Base-by-base conservation (phyloP, 2,797 vertebrate genomes). In the Malacoctenus gilli region DNA sequence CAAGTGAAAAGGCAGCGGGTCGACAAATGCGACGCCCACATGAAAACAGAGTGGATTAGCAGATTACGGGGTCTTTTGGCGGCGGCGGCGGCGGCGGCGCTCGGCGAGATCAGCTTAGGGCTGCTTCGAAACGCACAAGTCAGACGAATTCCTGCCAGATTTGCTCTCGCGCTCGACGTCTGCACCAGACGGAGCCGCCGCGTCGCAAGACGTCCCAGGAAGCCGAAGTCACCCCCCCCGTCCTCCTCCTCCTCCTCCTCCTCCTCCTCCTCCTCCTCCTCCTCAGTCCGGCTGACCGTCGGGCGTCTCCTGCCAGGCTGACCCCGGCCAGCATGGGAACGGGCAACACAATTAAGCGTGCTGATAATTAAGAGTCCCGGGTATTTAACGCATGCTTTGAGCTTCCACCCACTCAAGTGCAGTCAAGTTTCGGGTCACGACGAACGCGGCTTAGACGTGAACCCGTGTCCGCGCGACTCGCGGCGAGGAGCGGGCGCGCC, bases 21-120 rank as follows among this genome's bases (percentile, higher is more conserved):
- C 75, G 80, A 87, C 76, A 85, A 86, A 88, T 77, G 72, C 61
- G 75, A 18, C 72, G 77, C 31, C 74, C 70, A 83, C 85, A 85
- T 87, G 84, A 86, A 88, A 88, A 88, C 75, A 85, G 46, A 60
- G 53, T 54, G 78, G 81, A 87, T 89, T 83, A 89, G 77, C 87
- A 83, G 86, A 84, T 88, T 77, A 83, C 49, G 68, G 59, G 68
- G 59, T 14, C 78, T 64, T 72, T 80, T 47, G 55, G 35, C 40
- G 20, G 48, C 69, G 58, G 34, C 60, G 68, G 9, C 67, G 65
- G 14, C 67, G 57, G 35, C 32, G 30, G 68, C 35, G 22, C 46
- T 40, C 61, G 66, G 80, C 72, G 80, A 81, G 74, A 42, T 49
- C 50, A 62, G 59, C 60, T 76, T 80, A 61, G n/a, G n/a, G n/a